Evolutionary conservation across 2,888 invertebrate species (phyloP).

Genomic region (Timandra comae): DNA sequence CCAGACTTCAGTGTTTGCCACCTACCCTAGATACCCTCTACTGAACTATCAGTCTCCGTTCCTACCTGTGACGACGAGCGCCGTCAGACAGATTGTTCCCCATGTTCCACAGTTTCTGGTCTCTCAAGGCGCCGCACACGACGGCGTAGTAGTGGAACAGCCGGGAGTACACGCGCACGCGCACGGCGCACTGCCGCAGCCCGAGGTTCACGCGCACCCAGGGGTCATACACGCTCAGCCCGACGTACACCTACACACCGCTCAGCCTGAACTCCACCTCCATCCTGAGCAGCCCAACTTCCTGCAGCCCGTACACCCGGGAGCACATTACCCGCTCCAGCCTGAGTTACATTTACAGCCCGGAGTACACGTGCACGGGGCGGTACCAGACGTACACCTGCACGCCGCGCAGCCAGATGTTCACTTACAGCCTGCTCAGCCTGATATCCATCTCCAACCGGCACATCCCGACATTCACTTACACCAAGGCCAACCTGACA

Average conservation of each 20-base stretch:
- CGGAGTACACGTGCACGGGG: conserved; percentile 12
- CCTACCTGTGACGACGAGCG: conserved; percentile 32
- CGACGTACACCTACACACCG: conserved; percentile 18
- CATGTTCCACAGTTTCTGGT: conserved; percentile 42
- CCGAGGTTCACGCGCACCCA: conserved; percentile 17
- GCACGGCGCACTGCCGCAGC: conserved; percentile 28
- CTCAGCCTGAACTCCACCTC: conserved; percentile 16
- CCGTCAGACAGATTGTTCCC: conserved; percentile 37
- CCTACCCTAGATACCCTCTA: conserved; percentile 62
- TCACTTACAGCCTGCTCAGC: conserved; percentile 11
- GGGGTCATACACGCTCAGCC: conserved; percentile 17
- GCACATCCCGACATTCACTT: conserved; percentile 21
- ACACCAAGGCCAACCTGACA: conserved; percentile 24
- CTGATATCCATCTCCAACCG: conserved; percentile 24
- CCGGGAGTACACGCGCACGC: conserved; percentile 29
- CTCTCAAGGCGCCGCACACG: conserved; percentile 30
- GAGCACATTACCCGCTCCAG: conserved; percentile 21
- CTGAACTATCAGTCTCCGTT: conserved; percentile 47
- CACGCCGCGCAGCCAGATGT: conserved; percentile 10
- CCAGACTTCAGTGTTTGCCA: conserved; percentile 64
- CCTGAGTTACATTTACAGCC: conserved; percentile 21
- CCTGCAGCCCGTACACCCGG: conserved; percentile 18
- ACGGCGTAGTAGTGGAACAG: conserved; percentile 37
- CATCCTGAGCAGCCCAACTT: neutral
- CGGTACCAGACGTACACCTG: conserved; percentile 15